A percentile compares a stretch with the other conserved stretches of the same genome.
Evolutionary conservation across 2,888 invertebrate genomes (phyloP).

Genomic region (Torymus auratus): DNA sequence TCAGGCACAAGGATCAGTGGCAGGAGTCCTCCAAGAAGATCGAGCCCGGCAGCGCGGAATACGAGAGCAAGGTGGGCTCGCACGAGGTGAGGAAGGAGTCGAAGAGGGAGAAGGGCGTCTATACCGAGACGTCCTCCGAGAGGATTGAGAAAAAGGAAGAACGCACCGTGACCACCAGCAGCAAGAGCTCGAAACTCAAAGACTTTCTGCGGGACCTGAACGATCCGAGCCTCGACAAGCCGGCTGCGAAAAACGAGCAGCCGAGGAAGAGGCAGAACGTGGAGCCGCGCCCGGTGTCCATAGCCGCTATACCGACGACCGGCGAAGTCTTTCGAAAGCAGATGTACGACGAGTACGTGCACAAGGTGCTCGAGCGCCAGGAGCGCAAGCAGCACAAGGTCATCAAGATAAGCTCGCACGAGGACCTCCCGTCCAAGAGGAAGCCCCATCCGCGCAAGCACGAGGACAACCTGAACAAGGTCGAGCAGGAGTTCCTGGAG

Average conservation of each 20-base stretch:
- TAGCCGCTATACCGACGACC: conserved; percentile 77
- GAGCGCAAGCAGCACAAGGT: conserved; percentile 88
- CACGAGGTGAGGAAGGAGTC: conserved; percentile 60
- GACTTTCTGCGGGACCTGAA: conserved; percentile 28
- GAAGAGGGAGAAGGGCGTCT: conserved; percentile 58
- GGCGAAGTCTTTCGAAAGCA: conserved; percentile 86
- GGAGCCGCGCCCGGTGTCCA: conserved; percentile 67
- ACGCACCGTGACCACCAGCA: conserved; percentile 2
- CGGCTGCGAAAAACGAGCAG: background rate
- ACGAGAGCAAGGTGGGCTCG: conserved; percentile 62
- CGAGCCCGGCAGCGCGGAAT: conserved; percentile 61
- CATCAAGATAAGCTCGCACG: conserved; percentile 84
- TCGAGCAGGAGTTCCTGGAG: conserved; percentile 87
- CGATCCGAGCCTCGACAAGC: conserved; percentile 3
- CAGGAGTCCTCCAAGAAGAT: conserved; percentile 63
- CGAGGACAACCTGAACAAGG: conserved; percentile 73
- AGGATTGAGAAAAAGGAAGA: conserved; percentile 56
- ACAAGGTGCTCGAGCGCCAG: conserved; percentile 86
- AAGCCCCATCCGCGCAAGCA: background rate
- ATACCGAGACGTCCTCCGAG: conserved; percentile 62
- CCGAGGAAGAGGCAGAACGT: background rate
- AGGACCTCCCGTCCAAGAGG: conserved; percentile 61
- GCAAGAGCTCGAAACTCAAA: conserved; percentile 22
- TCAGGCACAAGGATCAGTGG: conserved; percentile 63
- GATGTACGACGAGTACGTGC: conserved; percentile 91